Evolutionary conservation across 2,888 invertebrate genomes (phyloP), one percentile per base, ranked within the genome.

Genomic region (Nemotelus nigrinus): DNA sequence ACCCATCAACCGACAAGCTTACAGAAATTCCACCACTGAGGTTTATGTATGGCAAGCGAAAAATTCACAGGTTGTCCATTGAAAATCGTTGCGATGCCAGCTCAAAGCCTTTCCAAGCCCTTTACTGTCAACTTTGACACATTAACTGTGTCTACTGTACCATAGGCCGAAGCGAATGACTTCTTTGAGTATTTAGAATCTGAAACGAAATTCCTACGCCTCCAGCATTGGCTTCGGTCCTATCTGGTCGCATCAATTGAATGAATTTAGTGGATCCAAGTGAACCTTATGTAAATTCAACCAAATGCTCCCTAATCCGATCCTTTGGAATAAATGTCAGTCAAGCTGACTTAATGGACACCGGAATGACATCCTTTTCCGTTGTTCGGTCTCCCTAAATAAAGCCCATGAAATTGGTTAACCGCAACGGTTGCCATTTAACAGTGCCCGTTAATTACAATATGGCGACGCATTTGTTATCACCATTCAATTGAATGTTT

Each of bases 321-420:
- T 55, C 41, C 55, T 70, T 6, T 10, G 55, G 70, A 53, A 41
- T 55, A 25, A 55, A 55, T 70, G 70, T 70, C 70, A 70, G 43
- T 70, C 70, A 70, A 70, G 70, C 55, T 70, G 55, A 43, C 10
- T 50, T 39, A 70, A 70, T 55, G 70, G 70, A 70, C 70, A 70
- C 55, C 5, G 70, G 55, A 55, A 70, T 55, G 53, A 70, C 70
- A 70, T 70, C 53, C 43, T 10, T 7, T 43, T 1, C 70, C 70
- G 43, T 55, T 50, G 50, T 47, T 67, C n/a, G 70, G 53, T 53
- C 50, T 67, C 60, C 47, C 45, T 2, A 70, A 70, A 53, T 70
- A 70, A 70, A 55, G 53, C 70, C 53, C 70, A 55, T 70, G 70
- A 53, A 70, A 70, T 70, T 70, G 55, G 53, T 70, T 70, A 47